Evolutionary conservation across 2,888 invertebrate species (phyloP).

Genomic region (Drosophila differens): DNA sequence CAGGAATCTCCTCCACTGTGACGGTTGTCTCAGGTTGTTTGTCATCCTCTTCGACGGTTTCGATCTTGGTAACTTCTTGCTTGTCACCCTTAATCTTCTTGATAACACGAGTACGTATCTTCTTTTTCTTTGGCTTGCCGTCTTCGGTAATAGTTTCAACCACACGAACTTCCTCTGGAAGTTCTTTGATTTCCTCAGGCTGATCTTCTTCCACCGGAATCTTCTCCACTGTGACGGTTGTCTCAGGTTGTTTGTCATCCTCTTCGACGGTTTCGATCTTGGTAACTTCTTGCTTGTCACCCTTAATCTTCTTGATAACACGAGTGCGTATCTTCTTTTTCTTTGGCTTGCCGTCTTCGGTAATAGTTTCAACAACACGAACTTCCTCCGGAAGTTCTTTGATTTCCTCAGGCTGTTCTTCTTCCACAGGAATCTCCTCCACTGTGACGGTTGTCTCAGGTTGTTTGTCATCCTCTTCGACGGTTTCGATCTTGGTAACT

Average conservation of each 20-base stretch:
- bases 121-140: slow-evolving; percentile 30
- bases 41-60: slow-evolving; percentile 26
- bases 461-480: slow-evolving; percentile 53
- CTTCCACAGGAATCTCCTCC: slow-evolving; percentile 39
- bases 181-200: slow-evolving; percentile 16
- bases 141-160: slow-evolving; percentile 22
- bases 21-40: slow-evolving; percentile 21
- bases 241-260: slow-evolving; percentile 30
- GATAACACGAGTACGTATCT: slow-evolving; percentile 36
- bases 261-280: slow-evolving; percentile 39
- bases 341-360: slow-evolving; percentile 27
- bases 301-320: slow-evolving; percentile 33
- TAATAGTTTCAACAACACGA: slow-evolving; percentile 27
- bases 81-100: slow-evolving; percentile 36
- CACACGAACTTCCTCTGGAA: slow-evolving; percentile 25
- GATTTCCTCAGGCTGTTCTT: slow-evolving; percentile 38
- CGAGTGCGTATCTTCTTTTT: slow-evolving; percentile 33
- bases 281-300: slow-evolving; percentile 33
- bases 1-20: slow-evolving; percentile 10
- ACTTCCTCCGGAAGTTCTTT: slow-evolving; percentile 76
- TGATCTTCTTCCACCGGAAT: slow-evolving; percentile 16
- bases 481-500: slow-evolving; percentile 60
- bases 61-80: slow-evolving; percentile 37
- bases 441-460: slow-evolving; percentile 61
- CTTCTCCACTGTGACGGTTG: slow-evolving; percentile 31